Percentiles rank a stretch among this genome's conserved stretches.
phyloP scores from a whole-genome alignment of 2,888 invertebrate genomes.

The Nephrocerus scutellatus region DNA sequence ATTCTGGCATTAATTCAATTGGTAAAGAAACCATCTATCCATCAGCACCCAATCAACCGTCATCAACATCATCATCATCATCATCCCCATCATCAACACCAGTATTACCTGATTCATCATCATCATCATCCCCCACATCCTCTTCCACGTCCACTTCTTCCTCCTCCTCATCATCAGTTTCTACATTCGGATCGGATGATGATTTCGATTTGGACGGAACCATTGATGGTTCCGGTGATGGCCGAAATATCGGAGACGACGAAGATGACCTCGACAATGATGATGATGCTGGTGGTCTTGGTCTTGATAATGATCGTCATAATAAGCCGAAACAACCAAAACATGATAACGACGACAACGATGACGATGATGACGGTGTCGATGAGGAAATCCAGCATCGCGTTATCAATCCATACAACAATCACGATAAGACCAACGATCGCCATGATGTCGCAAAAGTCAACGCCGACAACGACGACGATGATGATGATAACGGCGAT shows the following conservation, averaged over 20 bases:
- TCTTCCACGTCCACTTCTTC: not conserved
- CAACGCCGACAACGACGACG: conserved; percentile 16
- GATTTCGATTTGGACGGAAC: conserved; percentile 27
- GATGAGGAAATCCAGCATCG: conserved; percentile 19
- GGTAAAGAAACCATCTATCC: conserved; percentile 35
- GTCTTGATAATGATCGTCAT: conserved; percentile 18
- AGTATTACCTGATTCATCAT: conserved; percentile 8
- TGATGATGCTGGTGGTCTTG: conserved; percentile 20
- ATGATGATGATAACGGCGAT: conserved; percentile 19
- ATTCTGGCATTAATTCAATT: conserved; percentile 42
- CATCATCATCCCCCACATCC: conserved; percentile 9
- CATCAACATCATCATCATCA: conserved; percentile 11
- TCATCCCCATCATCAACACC: conserved; percentile 7
- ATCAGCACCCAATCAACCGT: conserved; percentile 11
- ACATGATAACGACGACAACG: conserved; percentile 21
- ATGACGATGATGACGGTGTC: conserved; percentile 16
- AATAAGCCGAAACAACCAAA: conserved; percentile 1
- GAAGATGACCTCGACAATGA: conserved; percentile 24
- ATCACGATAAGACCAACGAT: conserved; percentile 12
- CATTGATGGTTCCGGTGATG: conserved; percentile 30
- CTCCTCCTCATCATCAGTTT: too few species aligned
- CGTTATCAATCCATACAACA: conserved; percentile 2
- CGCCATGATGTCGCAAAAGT: conserved; percentile 11
- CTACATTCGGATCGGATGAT: too few species aligned
- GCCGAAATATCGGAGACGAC: conserved; percentile 25